A percentile compares a stretch with the other conserved stretches of the same genome.
These are phyloP conservation scores for Agrotis exclamationis DNA, from an alignment of 2,888 invertebrate species.

Conservation along the genomic window DNA sequence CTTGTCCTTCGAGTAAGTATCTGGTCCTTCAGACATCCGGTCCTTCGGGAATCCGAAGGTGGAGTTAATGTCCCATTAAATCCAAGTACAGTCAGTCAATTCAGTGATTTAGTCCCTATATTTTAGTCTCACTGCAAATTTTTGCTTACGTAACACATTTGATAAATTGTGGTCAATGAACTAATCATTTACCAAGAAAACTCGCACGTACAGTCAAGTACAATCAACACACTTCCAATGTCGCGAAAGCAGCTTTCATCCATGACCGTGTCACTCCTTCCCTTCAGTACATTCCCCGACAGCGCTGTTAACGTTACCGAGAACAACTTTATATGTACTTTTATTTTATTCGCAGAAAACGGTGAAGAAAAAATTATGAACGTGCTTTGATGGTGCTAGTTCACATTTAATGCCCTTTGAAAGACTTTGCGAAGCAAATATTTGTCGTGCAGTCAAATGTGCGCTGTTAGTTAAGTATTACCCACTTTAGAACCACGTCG, in stretches of 20 bases:
- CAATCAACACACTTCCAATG: constrained; percentile 31
- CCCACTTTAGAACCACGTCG: too few relatives aligned
- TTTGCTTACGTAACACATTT: neutral
- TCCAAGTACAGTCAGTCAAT: too few relatives aligned
- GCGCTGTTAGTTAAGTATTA: neutral
- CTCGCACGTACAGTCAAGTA: constrained; percentile 22
- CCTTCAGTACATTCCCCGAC: constrained; percentile 41
- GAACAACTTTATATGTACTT: constrained; percentile 28
- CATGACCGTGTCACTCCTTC: constrained; percentile 71
- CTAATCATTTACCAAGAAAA: constrained; percentile 34
- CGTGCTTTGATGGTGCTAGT: constrained; percentile 13
- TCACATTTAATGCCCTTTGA: constrained; percentile 18
- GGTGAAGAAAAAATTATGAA: constrained; percentile 33
- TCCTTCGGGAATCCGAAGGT: too few relatives aligned
- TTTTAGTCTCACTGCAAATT: neutral
- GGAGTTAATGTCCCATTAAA: neutral
- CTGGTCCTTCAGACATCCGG: neutral
- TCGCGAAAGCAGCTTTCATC: constrained; percentile 77
- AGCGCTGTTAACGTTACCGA: constrained; percentile 26
- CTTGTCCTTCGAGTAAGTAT: neutral
- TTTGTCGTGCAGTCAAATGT: neutral
- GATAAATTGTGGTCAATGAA: constrained; percentile 37
- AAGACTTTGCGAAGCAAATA: neutral
- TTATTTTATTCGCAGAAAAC: constrained; percentile 34
- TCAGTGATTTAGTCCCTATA: too few relatives aligned